phyloP scores from a whole-genome alignment of 2,113 vertebrate species.

The Pelmatolapia mariae region DNA sequence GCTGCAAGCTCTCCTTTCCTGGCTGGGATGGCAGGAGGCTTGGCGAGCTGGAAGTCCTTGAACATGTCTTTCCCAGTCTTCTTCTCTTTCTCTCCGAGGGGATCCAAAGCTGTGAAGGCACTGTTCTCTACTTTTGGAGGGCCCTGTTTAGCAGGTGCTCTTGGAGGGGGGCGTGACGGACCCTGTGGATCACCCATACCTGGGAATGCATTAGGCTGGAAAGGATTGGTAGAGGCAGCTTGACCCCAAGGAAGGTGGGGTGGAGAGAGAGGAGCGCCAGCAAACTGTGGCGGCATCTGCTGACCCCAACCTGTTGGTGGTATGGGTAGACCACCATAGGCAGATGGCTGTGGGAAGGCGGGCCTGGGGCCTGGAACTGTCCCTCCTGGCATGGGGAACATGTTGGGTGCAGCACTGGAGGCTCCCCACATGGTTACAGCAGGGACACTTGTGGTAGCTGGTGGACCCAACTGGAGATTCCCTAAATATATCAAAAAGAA shows the following conservation, averaged over 20 bases:
- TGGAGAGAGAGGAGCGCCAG: conserved; percentile 49
- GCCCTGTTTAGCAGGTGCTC: conserved; percentile 71
- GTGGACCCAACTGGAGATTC: conserved; percentile 62
- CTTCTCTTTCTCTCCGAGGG: conserved; percentile 87
- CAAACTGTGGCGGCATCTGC: conserved; percentile 62
- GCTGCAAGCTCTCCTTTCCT: conserved; percentile 75
- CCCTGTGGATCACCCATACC: conserved; percentile 50
- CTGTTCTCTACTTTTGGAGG: conserved; percentile 75
- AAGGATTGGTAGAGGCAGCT: conserved; percentile 73
- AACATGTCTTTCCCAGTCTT: conserved; percentile 93
- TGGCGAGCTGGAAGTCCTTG: conserved; percentile 89
- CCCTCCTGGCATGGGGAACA: conserved; percentile 64
- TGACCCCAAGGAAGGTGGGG: conserved; percentile 72
- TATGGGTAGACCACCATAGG: conserved; percentile 64
- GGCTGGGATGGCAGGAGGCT: conserved; percentile 82
- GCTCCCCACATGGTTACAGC: conserved; percentile 72
- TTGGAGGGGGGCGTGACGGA: conserved; percentile 80
- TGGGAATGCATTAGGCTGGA: conserved; percentile 74
- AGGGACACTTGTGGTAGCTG: conserved; percentile 46
- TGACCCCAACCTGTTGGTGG: conserved; percentile 76
- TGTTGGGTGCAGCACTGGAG: conserved; percentile 29
- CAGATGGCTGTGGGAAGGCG: conserved; percentile 61
- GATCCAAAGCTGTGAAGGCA: conserved; percentile 89
- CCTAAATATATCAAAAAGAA: conserved; percentile 57
- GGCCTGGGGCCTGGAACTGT: conserved; percentile 53